Conservation (phyloP, 2,797 vertebrate species). For the Rhabdophis nuchalis region DNA sequence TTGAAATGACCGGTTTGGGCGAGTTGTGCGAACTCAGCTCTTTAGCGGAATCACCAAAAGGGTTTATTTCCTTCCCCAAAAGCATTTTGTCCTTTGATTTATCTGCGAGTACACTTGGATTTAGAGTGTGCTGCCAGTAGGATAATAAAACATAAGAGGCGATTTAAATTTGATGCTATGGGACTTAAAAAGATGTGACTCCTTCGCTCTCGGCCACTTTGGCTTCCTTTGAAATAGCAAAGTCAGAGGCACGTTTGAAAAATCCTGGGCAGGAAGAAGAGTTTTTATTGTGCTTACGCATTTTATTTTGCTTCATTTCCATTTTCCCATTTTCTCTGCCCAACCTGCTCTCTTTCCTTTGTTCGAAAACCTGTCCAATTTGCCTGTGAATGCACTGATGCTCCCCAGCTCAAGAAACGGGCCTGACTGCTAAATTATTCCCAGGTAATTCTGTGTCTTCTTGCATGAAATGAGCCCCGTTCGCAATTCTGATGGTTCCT, state of each 20-base stretch:
- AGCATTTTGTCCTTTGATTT: background rate
- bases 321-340: conserved; percentile 27
- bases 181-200: background rate
- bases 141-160: conserved; percentile 1
- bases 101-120: background rate
- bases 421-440: conserved; percentile 15
- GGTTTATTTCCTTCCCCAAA: background rate
- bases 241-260: background rate
- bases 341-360: background rate
- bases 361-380: conserved; percentile 24
- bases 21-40: too few species aligned
- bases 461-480: conserved; percentile 13
- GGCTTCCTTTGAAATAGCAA: background rate
- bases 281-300: conserved; percentile 13
- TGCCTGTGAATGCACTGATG: conserved; percentile 17
- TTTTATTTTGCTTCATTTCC: conserved; percentile 30
- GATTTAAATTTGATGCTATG: background rate
- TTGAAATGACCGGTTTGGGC: background rate
- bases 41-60: background rate
- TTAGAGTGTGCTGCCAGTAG: background rate
- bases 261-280: background rate
- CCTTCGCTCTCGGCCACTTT: background rate
- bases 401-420: background rate
- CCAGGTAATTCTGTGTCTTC: conserved; percentile 7
- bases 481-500: background rate